Conservation (phyloP, 2,888 invertebrate species). For the Metacarcinus magister region DNA sequence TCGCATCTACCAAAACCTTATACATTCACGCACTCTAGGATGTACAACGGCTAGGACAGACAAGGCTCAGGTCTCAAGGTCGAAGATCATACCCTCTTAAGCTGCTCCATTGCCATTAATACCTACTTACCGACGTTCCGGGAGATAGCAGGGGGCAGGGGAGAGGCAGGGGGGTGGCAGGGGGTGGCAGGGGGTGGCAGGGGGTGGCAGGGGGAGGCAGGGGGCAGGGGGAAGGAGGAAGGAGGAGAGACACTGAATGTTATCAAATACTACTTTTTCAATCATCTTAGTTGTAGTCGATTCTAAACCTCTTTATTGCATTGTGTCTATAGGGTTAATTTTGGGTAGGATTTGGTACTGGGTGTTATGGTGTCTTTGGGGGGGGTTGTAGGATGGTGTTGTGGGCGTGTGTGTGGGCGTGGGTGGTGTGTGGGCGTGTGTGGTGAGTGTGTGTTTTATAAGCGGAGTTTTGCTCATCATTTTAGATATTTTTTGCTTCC, state of each 20-base stretch:
- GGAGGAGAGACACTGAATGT: background rate
- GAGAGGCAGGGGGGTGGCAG: background rate
- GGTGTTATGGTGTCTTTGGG: background rate
- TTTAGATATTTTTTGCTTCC: background rate
- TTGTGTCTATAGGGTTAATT: background rate
- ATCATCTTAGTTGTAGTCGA: background rate
- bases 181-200: background rate
- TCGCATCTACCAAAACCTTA: no score
- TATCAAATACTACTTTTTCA: background rate
- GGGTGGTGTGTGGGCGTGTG: background rate
- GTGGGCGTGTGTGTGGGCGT: background rate
- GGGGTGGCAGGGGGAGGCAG: no score
- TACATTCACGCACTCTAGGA: no score
- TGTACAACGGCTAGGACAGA: no score
- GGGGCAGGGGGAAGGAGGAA: background rate
- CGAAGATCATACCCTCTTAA: no score
- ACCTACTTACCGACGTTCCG: no score
- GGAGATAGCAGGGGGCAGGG: background rate
- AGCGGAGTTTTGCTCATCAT: background rate
- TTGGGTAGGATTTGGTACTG: background rate
- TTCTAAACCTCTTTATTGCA: background rate
- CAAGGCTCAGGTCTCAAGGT: no score
- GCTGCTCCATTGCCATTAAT: no score
- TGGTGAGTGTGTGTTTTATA: background rate
- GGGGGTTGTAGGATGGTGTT: background rate